Base-by-base conservation (phyloP, 2,797 vertebrate genomes). In the Tragopan temminckii region DNA sequence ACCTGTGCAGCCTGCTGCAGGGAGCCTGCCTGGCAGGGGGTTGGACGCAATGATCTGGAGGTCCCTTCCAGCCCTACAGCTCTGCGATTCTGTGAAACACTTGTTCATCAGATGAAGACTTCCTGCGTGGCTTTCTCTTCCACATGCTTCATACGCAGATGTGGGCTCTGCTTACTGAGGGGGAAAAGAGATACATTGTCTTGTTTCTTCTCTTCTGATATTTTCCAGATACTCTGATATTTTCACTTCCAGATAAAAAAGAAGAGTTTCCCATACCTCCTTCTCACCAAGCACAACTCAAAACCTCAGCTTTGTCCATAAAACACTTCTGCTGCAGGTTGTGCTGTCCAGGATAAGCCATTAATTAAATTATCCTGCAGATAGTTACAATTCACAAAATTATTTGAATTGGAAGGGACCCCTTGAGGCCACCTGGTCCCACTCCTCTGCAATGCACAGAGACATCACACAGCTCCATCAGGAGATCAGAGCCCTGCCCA, bases 51-150 rank as follows among this genome's bases (percentile, higher is more conserved):
- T 6, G 27, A 29, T 52, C 50, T 29, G 27, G 23, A 29, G 27
- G 15, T 52, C 50, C 9, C 27, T 29, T 52, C 15, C 50, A 52
- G 29, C 15, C 15, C 50, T 29, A 29, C 15, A 13, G 15, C 17
- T 52, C 50, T 52, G 50, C 10, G 66, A 71, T 52, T 29, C 50
- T 29, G 50, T 52, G 59, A 71, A 66, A n/a, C 2, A 38, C 61
- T 8, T 87, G 72, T 45, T 72, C 72, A 33, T 33, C 46, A 63
- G 40, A 83, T 79, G 74, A 40, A 79, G 57, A 50, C 48, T 63
- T 79, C 48, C 1, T 35, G 18, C 14, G 24, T 23, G 62, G 24
- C 29, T 62, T 78, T 57, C 24, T 83, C 55, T 29, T n/a, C 61
- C 55, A 16, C 3, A 1, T 15, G 20, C 21, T 83, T 68, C 48